Percentiles rank a stretch among this genome's conserved stretches.
Evolutionary conservation across 1,140 invertebrate genomes (phyloP).

Genomic region (Elysia chlorotica): DNA sequence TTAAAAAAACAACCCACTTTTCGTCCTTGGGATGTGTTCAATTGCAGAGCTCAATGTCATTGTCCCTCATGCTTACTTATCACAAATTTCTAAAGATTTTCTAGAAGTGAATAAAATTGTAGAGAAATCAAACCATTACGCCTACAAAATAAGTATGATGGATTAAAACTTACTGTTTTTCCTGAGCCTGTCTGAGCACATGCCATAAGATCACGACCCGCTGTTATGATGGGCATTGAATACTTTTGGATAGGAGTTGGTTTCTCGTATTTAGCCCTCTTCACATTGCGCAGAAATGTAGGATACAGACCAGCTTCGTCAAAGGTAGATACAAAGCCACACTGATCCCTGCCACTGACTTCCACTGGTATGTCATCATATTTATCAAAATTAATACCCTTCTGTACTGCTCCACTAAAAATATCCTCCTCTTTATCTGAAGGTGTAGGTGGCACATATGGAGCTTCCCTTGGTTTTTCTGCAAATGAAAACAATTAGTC

Average conservation of each 20-base stretch:
- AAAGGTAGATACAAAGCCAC: conserved; percentile 73
- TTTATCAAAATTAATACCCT: conserved; percentile 88
- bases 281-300: conserved; percentile 78
- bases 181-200: conserved; percentile 98
- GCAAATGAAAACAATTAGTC: too few species aligned
- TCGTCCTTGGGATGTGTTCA: too few species aligned
- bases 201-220: conserved; percentile 87
- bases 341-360: conserved; percentile 73
- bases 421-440: conserved; percentile 72
- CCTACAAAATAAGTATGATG: too few species aligned
- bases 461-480: conserved; percentile 32
- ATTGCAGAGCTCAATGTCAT: too few species aligned
- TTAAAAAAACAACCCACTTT: too few species aligned
- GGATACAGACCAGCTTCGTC: conserved; percentile 71
- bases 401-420: conserved; percentile 72
- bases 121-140: too few species aligned
- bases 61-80: too few species aligned
- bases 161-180: conserved; percentile 79
- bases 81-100: too few species aligned
- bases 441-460: conserved; percentile 76
- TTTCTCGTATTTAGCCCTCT: conserved; percentile 79
- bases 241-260: conserved; percentile 95
- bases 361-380: conserved; percentile 83
- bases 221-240: conserved; percentile 82
- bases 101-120: too few species aligned